phyloP scores from a whole-genome alignment of 2,113 vertebrate species.

The Erpornis zantholeuca region DNA sequence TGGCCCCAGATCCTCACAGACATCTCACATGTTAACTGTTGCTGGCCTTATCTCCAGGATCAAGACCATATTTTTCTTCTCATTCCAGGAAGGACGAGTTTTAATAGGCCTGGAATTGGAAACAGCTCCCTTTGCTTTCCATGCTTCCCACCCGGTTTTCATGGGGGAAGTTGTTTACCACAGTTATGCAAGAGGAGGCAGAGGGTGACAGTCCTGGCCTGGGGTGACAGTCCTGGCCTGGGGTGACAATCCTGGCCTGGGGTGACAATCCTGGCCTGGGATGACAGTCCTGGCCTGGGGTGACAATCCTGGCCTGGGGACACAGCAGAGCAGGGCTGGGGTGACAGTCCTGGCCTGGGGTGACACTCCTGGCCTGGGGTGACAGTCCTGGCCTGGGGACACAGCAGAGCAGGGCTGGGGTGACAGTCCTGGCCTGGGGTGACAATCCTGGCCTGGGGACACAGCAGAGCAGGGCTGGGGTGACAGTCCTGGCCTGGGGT shows the following conservation, averaged over 20 bases:
- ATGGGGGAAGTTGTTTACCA: not conserved
- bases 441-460: not conserved
- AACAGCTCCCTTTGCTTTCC: conserved; percentile 10
- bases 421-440: not conserved
- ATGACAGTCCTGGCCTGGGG: no score
- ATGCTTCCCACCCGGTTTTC: not conserved
- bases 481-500: not conserved
- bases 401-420: not conserved
- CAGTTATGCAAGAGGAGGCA: not conserved
- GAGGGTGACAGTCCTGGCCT: not conserved
- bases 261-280: not conserved
- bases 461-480: no score
- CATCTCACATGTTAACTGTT: not conserved
- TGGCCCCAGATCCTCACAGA: not conserved
- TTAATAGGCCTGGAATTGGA: conserved; percentile 20
- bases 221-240: not conserved
- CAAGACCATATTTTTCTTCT: conserved; percentile 2
- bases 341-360: no score
- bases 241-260: not conserved
- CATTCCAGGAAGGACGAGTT: conserved; percentile 12
- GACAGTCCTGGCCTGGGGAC: not conserved
- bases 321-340: no score
- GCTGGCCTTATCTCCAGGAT: conserved; percentile 10
- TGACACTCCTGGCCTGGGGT: no score
- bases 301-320: no score